Conservation (phyloP, 1,140 invertebrate species). For the Pseudomyrmex gracilis region DNA sequence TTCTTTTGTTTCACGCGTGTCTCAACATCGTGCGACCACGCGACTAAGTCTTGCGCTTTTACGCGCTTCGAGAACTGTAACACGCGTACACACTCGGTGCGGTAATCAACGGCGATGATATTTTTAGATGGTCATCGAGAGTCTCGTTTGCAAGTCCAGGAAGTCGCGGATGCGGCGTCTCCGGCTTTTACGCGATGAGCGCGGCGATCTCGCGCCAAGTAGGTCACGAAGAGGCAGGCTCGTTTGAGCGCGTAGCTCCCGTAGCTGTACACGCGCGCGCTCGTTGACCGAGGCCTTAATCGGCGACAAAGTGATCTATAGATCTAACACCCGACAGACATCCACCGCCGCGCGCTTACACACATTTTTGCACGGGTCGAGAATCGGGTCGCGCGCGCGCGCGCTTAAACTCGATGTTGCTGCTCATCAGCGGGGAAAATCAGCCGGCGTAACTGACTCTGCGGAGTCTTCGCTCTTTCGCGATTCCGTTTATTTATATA, state of each 20-base stretch:
- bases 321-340: constrained; percentile 33
- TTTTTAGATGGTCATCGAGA: constrained; percentile 47
- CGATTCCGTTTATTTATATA: too few relatives aligned
- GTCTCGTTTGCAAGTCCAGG: constrained; percentile 48
- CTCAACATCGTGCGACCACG: constrained; percentile 29
- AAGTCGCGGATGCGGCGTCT: constrained; percentile 47
- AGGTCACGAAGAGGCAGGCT: constrained; percentile 54
- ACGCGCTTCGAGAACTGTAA: constrained; percentile 12
- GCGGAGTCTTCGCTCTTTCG: neutral
- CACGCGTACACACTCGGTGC: constrained; percentile 17
- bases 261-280: neutral
- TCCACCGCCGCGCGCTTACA: constrained; percentile 14
- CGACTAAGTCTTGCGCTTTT: constrained; percentile 30
- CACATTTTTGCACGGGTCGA: constrained; percentile 33
- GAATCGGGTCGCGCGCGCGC: constrained; percentile 53
- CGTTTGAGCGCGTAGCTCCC: constrained; percentile 43
- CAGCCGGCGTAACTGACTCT: neutral
- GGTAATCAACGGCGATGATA: constrained; percentile 15
- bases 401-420: neutral
- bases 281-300: constrained; percentile 58
- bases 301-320: constrained; percentile 56
- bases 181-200: constrained; percentile 48
- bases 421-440: constrained; percentile 23
- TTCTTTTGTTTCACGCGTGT: too few relatives aligned
- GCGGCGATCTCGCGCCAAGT: constrained; percentile 33